These are phyloP conservation scores for Drosophila nr. medialis DNA, from an alignment of 2,888 invertebrate species.

Conservation along the genomic window DNA sequence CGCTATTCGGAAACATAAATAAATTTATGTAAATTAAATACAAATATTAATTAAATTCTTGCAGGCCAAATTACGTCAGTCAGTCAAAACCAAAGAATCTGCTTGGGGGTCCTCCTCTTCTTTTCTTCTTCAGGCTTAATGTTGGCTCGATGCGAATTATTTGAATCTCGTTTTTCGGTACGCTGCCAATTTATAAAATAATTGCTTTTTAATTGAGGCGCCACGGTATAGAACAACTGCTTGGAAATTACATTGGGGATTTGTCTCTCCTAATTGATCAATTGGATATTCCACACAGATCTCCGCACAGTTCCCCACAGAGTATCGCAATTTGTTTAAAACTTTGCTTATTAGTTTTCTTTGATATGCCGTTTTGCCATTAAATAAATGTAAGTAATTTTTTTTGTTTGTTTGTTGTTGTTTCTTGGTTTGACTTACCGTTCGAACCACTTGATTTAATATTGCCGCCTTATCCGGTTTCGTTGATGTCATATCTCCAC, in stretches of 20 bases:
- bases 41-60: constrained; percentile 69
- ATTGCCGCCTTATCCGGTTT: constrained; percentile 85
- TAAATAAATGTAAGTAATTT: constrained; percentile 1
- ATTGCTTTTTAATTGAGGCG: constrained; percentile 68
- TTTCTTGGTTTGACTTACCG: constrained; percentile 76
- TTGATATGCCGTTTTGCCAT: constrained; percentile 53
- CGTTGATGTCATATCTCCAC: constrained; percentile 85
- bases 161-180: constrained; percentile 30
- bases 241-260: constrained; percentile 71
- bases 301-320: constrained; percentile 15
- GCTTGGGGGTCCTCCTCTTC: not conserved
- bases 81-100: constrained; percentile 32
- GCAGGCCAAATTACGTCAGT: constrained; percentile 63
- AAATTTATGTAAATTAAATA: constrained; percentile 75
- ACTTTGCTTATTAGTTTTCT: constrained; percentile 43
- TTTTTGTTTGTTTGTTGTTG: not conserved
- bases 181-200: constrained; percentile 47
- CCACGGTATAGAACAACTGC: constrained; percentile 27
- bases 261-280: constrained; percentile 58
- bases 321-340: constrained; percentile 54
- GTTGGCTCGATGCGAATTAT: constrained; percentile 5
- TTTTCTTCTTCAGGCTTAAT: not conserved
- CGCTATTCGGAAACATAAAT: constrained; percentile 70
- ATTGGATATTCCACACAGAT: constrained; percentile 60
- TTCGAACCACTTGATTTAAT: constrained; percentile 85